Base-by-base conservation (phyloP, 2,797 vertebrate genomes). In the Enteromius treurensis region DNA sequence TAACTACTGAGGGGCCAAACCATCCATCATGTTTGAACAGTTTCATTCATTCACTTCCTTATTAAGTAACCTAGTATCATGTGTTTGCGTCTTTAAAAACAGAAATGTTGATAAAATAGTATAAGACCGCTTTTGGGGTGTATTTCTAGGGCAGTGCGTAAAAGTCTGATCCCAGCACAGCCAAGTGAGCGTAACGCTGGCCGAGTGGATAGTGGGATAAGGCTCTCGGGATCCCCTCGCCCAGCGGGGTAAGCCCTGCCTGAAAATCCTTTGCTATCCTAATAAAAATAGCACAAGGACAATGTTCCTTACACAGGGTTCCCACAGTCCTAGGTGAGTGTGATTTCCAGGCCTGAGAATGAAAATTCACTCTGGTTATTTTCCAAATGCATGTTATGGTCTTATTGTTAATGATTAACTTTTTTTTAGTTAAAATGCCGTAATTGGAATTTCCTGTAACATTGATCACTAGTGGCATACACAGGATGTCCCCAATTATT, bases 131-230 rank as follows among this genome's bases (percentile, higher is more conserved):
- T 74, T 92, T 91, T 26, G 89, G 95, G 95, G 82, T 92, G 91
- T 90, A 87, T 84, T 88, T 91, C 45, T 79, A 95, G 94, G 78
- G 96, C 96, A 84, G 97, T 98, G 80, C 95, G 97, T 89, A 99
- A 99, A 93, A 98, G 94, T 88, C 94, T 99, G 88, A 97, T 99
- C 90, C 96, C 97, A 3, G 94, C 96, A 47, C 97, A 98, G 90
- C 92, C 97, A 67, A 93, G 93, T 81, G 98, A 99, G 67, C 90
- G 96, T 58, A 89, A 92, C 21, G 91, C 93, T 84, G 95, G 95
- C 1, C 94, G 98, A 82, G 93, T 97, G 0, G 98, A 99, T 84
- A 93, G 94, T 34, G 93, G 93, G 0, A 90, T 99, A 90, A 93
- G 98, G 91, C 95, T 96, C 0, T 96, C 97, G 0, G 97, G 97